Evolutionary conservation across 2,113 vertebrate genomes (phyloP).

Genomic region (Tringa solitaria): DNA sequence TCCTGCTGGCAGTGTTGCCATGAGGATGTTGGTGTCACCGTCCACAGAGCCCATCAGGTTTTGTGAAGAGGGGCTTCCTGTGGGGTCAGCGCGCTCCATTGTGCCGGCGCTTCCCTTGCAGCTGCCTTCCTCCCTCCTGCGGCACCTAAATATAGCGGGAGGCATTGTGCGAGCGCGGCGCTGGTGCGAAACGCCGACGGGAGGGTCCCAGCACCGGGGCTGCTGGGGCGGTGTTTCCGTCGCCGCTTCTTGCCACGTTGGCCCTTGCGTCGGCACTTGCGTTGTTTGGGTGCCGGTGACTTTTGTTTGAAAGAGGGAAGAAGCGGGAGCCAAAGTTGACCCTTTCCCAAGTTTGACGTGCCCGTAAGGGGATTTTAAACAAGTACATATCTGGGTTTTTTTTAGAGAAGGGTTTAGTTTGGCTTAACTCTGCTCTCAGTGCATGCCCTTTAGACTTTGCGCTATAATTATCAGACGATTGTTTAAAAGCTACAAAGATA

Average conservation of each 20-base stretch:
- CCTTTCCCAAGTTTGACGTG: neutral
- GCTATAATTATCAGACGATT: neutral
- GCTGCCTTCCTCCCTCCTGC: constrained; percentile 22
- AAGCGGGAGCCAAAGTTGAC: rapidly evolving
- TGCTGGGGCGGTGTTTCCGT: rapidly evolving
- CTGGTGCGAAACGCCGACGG: rapidly evolving
- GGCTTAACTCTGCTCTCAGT: neutral
- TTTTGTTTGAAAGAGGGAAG: neutral
- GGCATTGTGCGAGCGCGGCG: neutral
- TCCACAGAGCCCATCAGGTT: neutral
- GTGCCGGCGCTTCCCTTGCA: neutral
- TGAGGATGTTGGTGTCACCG: neutral
- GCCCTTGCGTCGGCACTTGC: rapidly evolving
- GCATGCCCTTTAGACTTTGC: neutral
- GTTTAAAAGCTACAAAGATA: constrained; percentile 4
- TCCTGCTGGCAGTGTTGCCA: rapidly evolving
- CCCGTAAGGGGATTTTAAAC: neutral
- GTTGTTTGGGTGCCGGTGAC: neutral
- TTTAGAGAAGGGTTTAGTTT: neutral
- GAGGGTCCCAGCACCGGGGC: rapidly evolving
- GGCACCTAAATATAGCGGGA: neutral
- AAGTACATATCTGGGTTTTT: neutral
- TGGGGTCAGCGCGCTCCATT: neutral
- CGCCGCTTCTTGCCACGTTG: rapidly evolving
- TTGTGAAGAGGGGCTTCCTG: constrained; percentile 16